phyloP scores from a whole-genome alignment of 2,888 invertebrate species.

The Perizoma affinitatum region DNA sequence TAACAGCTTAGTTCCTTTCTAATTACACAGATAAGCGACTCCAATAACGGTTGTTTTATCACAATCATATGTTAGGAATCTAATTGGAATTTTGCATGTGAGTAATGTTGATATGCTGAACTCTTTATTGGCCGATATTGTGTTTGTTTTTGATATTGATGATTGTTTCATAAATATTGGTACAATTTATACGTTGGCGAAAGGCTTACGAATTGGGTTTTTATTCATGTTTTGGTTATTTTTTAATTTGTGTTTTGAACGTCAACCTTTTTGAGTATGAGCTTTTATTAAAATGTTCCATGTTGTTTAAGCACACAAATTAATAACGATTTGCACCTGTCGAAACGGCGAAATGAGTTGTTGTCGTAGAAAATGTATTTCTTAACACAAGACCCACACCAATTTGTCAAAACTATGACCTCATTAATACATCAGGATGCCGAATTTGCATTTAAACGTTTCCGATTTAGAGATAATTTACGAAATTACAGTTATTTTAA shows the following conservation, averaged over 20 bases:
- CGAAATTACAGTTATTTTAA: constrained; percentile 76
- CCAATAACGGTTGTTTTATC: constrained; percentile 82
- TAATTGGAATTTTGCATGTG: constrained; percentile 82
- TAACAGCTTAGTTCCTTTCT: constrained; percentile 81
- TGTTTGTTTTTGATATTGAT: constrained; percentile 80
- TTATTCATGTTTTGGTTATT: constrained; percentile 2
- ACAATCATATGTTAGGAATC: constrained; percentile 80
- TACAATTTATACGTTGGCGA: constrained; percentile 56
- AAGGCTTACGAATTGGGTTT: constrained; percentile 27
- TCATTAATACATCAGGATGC: constrained; percentile 71
- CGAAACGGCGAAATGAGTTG: constrained; percentile 39
- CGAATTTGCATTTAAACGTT: constrained; percentile 79
- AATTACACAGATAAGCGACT: constrained; percentile 81
- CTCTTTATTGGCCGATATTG: constrained; percentile 81
- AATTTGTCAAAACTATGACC: constrained; percentile 73
- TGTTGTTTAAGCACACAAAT: not conserved
- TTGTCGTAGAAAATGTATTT: constrained; percentile 56
- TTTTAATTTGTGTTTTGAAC: constrained; percentile 12
- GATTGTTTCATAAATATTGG: constrained; percentile 71
- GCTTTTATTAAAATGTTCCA: constrained; percentile 3
- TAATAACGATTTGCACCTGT: constrained; percentile 45
- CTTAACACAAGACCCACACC: constrained; percentile 51
- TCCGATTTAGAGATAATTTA: constrained; percentile 70
- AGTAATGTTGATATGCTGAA: constrained; percentile 71
- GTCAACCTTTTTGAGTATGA: constrained; percentile 5